These are phyloP conservation scores for Channa argus DNA, from an alignment of 2,113 vertebrate genomes.

Conservation along the genomic window DNA sequence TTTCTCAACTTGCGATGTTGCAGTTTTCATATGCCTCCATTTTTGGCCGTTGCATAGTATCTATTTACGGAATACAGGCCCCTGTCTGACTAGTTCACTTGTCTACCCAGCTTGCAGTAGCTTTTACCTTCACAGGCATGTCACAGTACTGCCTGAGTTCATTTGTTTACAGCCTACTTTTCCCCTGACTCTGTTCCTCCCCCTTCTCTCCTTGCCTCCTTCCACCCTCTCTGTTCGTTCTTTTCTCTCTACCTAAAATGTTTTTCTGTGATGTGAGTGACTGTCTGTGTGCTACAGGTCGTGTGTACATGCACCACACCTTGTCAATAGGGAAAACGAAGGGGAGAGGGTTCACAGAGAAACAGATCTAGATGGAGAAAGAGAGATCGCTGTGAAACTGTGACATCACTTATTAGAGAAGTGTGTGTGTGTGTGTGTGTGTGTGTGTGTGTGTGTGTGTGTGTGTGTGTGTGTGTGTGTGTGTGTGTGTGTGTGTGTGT, in stretches of 20 bases:
- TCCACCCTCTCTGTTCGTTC: constrained; percentile 1
- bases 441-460: too few species aligned
- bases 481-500: too few species aligned
- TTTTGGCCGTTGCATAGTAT: not conserved
- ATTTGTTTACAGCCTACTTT: constrained; percentile 56
- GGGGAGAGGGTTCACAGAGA: constrained; percentile 43
- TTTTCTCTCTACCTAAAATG: constrained; percentile 29
- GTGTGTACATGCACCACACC: constrained; percentile 59
- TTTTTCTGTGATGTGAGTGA: constrained; percentile 47
- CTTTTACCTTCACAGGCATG: constrained; percentile 20
- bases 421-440: too few species aligned
- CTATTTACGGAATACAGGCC: not conserved
- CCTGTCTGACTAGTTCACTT: not conserved
- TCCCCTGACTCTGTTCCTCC: constrained; percentile 37
- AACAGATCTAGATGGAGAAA: constrained; percentile 13
- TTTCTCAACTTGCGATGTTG: constrained; percentile 9
- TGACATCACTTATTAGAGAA: constrained; percentile 44
- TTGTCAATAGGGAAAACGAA: constrained; percentile 39
- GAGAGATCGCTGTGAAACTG: constrained; percentile 15
- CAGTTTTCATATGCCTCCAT: constrained; percentile 13
- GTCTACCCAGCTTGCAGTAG: not conserved
- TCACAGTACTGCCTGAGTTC: constrained; percentile 23
- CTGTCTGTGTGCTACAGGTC: constrained; percentile 46
- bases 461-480: too few species aligned
- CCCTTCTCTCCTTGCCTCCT: constrained; percentile 2